phyloP scores from a whole-genome alignment of 2,797 vertebrate species.

The Myotis vivesi region DNA sequence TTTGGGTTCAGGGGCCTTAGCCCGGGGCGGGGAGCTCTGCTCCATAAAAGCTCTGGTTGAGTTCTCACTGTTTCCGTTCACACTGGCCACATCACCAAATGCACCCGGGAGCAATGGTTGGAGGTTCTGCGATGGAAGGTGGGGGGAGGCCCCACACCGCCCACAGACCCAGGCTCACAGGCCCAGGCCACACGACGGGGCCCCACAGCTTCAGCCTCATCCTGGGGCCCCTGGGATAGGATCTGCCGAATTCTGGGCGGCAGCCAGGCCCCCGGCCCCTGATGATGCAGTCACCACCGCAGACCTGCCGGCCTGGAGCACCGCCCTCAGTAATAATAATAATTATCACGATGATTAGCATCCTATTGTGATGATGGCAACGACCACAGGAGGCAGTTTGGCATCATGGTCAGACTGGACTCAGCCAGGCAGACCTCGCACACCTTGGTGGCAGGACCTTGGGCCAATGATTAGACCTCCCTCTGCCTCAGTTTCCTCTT shows the following conservation, averaged over 20 bases:
- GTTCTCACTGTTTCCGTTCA: rapidly evolving
- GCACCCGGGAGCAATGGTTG: background rate
- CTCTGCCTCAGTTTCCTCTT: background rate
- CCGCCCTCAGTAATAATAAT: background rate
- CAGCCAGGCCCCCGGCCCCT: background rate
- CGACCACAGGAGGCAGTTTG: background rate
- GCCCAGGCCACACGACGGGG: rapidly evolving
- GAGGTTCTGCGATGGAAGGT: rapidly evolving
- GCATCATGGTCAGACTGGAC: background rate
- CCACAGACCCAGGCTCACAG: background rate
- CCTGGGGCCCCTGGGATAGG: background rate
- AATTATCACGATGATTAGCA: background rate
- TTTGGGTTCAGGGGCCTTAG: background rate
- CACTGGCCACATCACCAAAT: rapidly evolving
- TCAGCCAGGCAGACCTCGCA: background rate
- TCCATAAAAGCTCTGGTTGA: background rate
- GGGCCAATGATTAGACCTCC: background rate
- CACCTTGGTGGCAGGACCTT: background rate
- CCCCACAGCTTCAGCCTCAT: background rate
- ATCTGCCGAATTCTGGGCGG: background rate
- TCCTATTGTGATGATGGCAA: background rate
- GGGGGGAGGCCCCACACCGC: rapidly evolving
- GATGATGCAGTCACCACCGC: background rate
- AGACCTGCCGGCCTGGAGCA: background rate
- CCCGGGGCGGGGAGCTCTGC: rapidly evolving